Evolutionary conservation across 2,797 vertebrate species (phyloP), one percentile per base, ranked within the genome.

Genomic region (Gastrophryne carolinensis): DNA sequence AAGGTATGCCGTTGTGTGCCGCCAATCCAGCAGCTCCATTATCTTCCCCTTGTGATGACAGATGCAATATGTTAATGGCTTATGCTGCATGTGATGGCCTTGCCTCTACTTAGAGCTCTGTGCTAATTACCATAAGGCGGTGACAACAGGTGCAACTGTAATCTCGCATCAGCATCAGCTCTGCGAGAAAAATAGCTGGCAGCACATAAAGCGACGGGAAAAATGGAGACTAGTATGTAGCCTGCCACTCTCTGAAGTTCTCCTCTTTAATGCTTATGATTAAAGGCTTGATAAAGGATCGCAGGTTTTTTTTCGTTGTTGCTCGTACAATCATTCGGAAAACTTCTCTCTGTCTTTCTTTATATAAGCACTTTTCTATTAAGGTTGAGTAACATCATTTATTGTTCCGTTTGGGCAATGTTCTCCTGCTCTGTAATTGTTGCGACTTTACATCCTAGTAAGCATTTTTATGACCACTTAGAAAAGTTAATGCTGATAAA

Each of bases 21-120:
- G 78, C 84, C 83, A 85, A 86, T 85, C 84, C 85, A 83, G 86
- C 83, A 85, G 84, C 83, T 87, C 85, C 83, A 80, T 85, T 87
- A 84, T 84, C 81, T 89, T 88, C 88, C 87, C 79, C 87, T 84
- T 82, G 85, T 88, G 82, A 83, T 90, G 90, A 92, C 90, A 92
- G 90, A 88, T 90, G 91, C 89, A 91, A 89, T 91, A 91, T 92
- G 90, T 89, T 93, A 92, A 93, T 92, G 86, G 90, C 80, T 89
- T 88, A 34, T 84, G 85, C 90, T 90, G 89, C 86, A 87, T 84
- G 86, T 80, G 82, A 87, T 85, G 89, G 87, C 84, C 88, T 80
- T 64, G 83, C 84, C 89, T 87, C 89, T 88, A 91, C 89, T 90
- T 92, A 91, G 88, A 89, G 87, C 88, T 83, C 85, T 83, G 79